Conservation (phyloP, 1,140 invertebrate species). For the Hestina assimilis region DNA sequence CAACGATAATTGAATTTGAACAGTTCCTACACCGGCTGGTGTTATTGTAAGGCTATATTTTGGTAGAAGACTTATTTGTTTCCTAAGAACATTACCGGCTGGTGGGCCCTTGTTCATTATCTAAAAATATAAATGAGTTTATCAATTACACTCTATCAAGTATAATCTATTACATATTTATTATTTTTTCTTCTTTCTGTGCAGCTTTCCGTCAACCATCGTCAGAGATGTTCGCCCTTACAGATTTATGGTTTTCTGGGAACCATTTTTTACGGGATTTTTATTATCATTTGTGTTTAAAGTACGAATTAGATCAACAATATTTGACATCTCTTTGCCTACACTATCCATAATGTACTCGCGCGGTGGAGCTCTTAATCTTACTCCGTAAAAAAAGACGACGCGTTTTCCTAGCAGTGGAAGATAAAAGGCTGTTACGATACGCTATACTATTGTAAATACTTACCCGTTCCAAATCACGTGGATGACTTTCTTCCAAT, state of each 20-base stretch:
- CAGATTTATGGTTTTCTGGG: no score
- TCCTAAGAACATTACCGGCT: constrained; percentile 61
- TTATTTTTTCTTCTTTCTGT: background rate
- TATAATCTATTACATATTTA: background rate
- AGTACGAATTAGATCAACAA: no score
- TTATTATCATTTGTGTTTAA: no score
- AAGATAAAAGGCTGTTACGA: background rate
- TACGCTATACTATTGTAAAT: background rate
- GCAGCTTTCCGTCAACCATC: no score
- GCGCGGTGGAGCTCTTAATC: no score
- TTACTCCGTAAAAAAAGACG: no score
- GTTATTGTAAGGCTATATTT: constrained; percentile 57
- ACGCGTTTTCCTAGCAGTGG: no score
- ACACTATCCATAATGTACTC: no score
- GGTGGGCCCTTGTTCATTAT: constrained; percentile 75
- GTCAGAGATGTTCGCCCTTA: no score
- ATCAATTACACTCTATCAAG: background rate
- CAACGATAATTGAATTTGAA: constrained; percentile 45
- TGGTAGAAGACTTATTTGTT: constrained; percentile 68
- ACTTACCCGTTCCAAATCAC: constrained; percentile 85
- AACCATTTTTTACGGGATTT: no score
- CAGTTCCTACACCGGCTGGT: constrained; percentile 41
- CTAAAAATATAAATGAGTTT: constrained; percentile 31
- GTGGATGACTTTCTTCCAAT: constrained; percentile 83
- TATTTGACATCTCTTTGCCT: no score